Evolutionary conservation across 2,797 vertebrate genomes (phyloP), one percentile per base, ranked within the genome.

Genomic region (Esox lucius): DNA sequence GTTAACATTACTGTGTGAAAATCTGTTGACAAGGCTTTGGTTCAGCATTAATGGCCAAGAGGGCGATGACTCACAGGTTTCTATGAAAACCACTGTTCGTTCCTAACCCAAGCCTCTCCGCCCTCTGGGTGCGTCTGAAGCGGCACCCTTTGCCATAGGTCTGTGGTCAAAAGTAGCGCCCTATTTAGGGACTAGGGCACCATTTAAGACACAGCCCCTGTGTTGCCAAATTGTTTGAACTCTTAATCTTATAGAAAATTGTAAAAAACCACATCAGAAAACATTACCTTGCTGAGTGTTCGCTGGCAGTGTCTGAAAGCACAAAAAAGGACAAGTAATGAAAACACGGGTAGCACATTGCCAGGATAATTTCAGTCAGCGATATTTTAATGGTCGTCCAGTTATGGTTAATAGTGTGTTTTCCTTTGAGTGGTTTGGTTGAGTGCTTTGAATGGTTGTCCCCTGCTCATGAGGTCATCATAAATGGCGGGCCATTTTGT

Each of bases 81-180:
- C 56, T 28, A 22, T 31, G 73, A 67, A 46, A 56, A 75, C 64
- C 64, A 69, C 75, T 70, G 59, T 71, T 75, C 77, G 72, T 68
- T 56, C 49, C 26, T 49, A 68, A 15, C 28, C 56, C 42, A 39
- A 8, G 17, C 17, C 39, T 72, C 64, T 64, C 70, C 68, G 71
- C 73, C 72, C 56, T 26, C 2, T 56, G 19, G 51, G 19, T 56
- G 53, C 53, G 13, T 51, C 49, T 51, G 1, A 51, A 51, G 7
- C 7, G 19, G 49, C 17, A 51, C 49, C 13, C 17, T 53, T 2
- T 53, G 59, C 7, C 9, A n/a, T 12, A 24, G n/a, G n/a, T 9
- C 56, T 59, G 56, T 59, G 22, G 8, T 24, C 56, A 59, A 22
- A 59, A 8, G n/a, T 59, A 59, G n/a, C 59, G 19, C 56, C n/a